Base-by-base conservation (phyloP, 2,888 invertebrate genomes). In the Bombyx huttoni region DNA sequence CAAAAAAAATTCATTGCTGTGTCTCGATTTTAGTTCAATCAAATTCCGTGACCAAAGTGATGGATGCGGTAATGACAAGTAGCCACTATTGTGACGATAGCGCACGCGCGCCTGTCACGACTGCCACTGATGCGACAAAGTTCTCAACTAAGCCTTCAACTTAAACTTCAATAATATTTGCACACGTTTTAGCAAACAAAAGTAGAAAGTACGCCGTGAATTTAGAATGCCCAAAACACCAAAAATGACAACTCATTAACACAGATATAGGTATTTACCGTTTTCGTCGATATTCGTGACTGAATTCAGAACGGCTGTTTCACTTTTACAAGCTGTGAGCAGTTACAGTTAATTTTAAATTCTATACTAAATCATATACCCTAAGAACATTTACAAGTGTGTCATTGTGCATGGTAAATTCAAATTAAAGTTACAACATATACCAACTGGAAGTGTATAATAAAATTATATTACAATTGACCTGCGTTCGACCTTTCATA, bases 81-180 rank as follows among this genome's bases (percentile, higher is more conserved):
- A 79, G 82, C 78, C 5, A 24, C 77, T 83, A 82, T 84, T 81
- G 81, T 77, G 79, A 70, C 71, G 69, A 64, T 67, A 63, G 69
- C 73, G 79, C 84, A 81, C 81, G 82, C 85, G 82, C 79, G 59
- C 58, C 68, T 64, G 78, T 83, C 85, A 87, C 86, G 86, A 85
- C 64, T 68, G 58, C 59, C 58, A 56, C 57, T 52, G 61, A 55
- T 57, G 54, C 62, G 60, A 64, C 64, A 52, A 54, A 49, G 47
- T 34, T 49, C 49, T 52, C 51, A 54, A 54, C 53, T 53, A 35
- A 49, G 49, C n/a, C 33, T 24, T 48, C 24, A 1, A 10, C 9
- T 40, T 6, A 40, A 40, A 40, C 12, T 40, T 0, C 7, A 1
- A 10, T 40, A 10, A 34, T 48, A 47, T 40, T 12, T 10, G 12